Evolutionary conservation across 2,797 vertebrate species (phyloP), one percentile per base, ranked within the genome.

Genomic region (Harpagifer antarcticus): DNA sequence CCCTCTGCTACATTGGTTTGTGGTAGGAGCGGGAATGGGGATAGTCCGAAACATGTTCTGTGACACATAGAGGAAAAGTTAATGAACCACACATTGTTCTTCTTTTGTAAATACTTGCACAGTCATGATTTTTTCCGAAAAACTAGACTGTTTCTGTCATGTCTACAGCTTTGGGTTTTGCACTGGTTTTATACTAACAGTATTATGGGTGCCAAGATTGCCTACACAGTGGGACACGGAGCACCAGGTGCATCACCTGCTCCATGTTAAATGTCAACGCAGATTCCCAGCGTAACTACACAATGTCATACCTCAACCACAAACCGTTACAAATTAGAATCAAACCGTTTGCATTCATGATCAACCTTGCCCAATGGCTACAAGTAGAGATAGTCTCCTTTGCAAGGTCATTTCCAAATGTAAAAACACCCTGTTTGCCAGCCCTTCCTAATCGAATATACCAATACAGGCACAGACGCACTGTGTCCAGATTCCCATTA

Each of bases 171-270:
- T 64, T 60, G 68, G 50, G 48, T 73, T 74, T 71, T 60, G 58
- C 82, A 68, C 27, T 27, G 27, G 27, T 27, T 27, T 27, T 27
- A 37, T 37, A 55, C 78, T 53, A 76, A 75, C 57, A 31, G 77
- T 76, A 49, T 45, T 71, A 77, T 74, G 71, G 74, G 78, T 58
- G 78, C 87, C 81, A 90, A 90, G 92, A 91, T 92, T 93, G 91
- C 49, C 59, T 57, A 48, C 88, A 77, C 88, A 83, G 86, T 85
- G 66, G 91, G 91, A 86, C 72, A 68, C 13, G 37, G 76, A 82
- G 87, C 79, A 83, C 81, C 59, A 83, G 84, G 86, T 87, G 84
- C 78, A 81, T 87, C 92, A 92, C 88, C 91, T 91, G 90, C 81
- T 89, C 89, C 75, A 79, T 69, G 20, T 74, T 81, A 83, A 91